Conservation (phyloP, 1,140 invertebrate species). For the Lineus longissimus region DNA sequence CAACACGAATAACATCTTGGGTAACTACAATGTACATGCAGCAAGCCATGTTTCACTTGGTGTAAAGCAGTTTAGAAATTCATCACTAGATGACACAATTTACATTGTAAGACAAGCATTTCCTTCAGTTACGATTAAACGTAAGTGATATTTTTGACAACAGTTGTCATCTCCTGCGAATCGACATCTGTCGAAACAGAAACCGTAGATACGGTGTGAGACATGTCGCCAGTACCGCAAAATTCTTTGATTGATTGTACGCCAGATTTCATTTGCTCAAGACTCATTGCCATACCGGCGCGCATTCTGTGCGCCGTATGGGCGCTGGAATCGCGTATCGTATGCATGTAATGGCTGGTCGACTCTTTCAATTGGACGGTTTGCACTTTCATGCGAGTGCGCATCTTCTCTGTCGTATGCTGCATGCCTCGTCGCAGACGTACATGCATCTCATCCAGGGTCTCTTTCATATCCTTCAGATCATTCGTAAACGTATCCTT, state of each 20-base stretch:
- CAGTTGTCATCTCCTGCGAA: constrained; percentile 25
- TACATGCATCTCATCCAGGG: constrained; percentile 39
- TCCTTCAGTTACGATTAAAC: constrained; percentile 15
- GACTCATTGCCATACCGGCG: constrained; percentile 38
- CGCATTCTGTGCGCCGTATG: constrained; percentile 34
- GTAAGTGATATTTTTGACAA: constrained; percentile 29
- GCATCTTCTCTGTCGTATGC: constrained; percentile 36
- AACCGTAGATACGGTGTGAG: constrained; percentile 43
- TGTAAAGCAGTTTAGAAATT: too few relatives aligned
- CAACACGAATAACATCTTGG: too few relatives aligned
- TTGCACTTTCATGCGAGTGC: constrained; percentile 26
- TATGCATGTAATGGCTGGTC: constrained; percentile 39
- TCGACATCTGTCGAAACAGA: constrained; percentile 43
- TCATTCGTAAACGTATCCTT: constrained; percentile 1
- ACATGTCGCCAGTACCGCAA: constrained; percentile 48
- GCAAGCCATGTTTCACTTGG: too few relatives aligned
- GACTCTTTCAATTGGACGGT: constrained; percentile 38
- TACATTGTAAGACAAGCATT: too few relatives aligned
- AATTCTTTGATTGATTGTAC: constrained; percentile 47
- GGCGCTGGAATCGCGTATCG: constrained; percentile 36
- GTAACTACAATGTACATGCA: too few relatives aligned
- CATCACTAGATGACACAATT: too few relatives aligned
- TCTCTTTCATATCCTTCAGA: constrained; percentile 28
- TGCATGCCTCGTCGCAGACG: constrained; percentile 32
- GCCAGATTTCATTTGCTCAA: constrained; percentile 43